Evolutionary conservation across 2,797 vertebrate species (phyloP).

Genomic region (Loris lydekkerianus): DNA sequence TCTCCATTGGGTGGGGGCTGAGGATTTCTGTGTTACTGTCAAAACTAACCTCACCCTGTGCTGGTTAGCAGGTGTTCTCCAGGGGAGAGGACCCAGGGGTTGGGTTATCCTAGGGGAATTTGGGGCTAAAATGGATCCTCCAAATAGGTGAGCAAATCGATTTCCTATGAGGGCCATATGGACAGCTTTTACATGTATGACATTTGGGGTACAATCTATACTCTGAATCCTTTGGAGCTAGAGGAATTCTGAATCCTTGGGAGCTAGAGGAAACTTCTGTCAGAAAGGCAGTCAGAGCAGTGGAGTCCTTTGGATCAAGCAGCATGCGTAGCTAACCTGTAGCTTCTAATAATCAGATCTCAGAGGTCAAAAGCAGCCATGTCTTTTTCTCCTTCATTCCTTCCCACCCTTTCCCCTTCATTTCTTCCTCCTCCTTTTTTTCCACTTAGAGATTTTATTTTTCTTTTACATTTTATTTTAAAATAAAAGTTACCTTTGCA

Average conservation of each 20-base stretch:
- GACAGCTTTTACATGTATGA: background rate
- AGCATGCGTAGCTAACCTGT: background rate
- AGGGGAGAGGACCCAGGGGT: background rate
- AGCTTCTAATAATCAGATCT: background rate
- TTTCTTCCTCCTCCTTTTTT: background rate
- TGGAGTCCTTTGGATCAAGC: background rate
- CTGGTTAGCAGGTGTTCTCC: background rate
- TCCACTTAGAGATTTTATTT: slow-evolving; percentile 17
- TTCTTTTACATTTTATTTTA: slow-evolving; percentile 50
- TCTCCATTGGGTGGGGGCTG: background rate
- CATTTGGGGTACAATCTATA: background rate
- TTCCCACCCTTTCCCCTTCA: background rate
- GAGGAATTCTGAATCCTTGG: background rate
- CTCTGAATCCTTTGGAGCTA: background rate
- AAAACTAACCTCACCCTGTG: background rate
- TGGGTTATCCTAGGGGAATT: background rate
- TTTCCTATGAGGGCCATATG: background rate
- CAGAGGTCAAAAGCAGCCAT: background rate
- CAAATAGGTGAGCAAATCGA: background rate
- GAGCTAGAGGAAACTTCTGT: background rate
- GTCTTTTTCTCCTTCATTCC: background rate
- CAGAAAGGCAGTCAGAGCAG: background rate
- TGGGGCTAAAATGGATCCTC: background rate
- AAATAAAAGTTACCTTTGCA: slow-evolving; percentile 22
- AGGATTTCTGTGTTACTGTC: background rate